phyloP scores from a whole-genome alignment of 2,113 vertebrate genomes.

The Microcebus tavaratra region DNA sequence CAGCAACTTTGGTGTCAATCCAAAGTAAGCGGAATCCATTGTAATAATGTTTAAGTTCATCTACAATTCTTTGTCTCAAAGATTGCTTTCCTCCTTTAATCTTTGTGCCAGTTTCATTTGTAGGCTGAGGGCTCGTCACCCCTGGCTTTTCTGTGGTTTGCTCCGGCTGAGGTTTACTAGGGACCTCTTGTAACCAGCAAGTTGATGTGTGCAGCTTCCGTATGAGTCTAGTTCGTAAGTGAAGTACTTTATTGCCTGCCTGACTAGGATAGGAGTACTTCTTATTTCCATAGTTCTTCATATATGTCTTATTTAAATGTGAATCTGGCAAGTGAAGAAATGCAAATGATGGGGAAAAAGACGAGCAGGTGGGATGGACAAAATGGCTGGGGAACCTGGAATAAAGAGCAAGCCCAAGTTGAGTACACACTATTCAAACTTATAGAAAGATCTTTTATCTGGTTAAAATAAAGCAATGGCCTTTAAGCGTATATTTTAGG shows the following conservation, averaged over 20 bases:
- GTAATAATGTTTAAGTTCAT: constrained; percentile 94
- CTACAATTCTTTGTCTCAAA: constrained; percentile 86
- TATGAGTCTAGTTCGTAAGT: background rate
- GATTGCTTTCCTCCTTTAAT: constrained; percentile 77
- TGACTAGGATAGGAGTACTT: background rate
- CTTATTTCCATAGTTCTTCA: background rate
- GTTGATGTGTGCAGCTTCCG: constrained; percentile 86
- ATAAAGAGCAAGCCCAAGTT: constrained; percentile 49
- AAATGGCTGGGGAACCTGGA: constrained; percentile 88
- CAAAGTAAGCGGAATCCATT: constrained; percentile 94
- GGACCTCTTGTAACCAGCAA: constrained; percentile 80
- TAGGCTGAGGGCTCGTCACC: background rate
- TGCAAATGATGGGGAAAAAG: constrained; percentile 77
- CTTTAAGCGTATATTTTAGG: background rate
- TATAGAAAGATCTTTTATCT: constrained; percentile 25
- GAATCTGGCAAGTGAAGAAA: constrained; percentile 71
- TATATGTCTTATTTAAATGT: background rate
- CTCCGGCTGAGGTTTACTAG: constrained; percentile 63
- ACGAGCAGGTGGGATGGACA: constrained; percentile 81
- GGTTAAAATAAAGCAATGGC: constrained; percentile 29
- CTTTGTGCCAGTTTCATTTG: accelerated
- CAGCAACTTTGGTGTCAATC: constrained; percentile 94
- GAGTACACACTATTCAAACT: background rate
- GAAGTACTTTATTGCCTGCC: background rate
- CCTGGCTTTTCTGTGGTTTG: constrained; percentile 57